Percentiles rank a stretch among this genome's conserved stretches.
Conservation (phyloP, 2,888 invertebrate species). For the Archips crataeganus region DNA sequence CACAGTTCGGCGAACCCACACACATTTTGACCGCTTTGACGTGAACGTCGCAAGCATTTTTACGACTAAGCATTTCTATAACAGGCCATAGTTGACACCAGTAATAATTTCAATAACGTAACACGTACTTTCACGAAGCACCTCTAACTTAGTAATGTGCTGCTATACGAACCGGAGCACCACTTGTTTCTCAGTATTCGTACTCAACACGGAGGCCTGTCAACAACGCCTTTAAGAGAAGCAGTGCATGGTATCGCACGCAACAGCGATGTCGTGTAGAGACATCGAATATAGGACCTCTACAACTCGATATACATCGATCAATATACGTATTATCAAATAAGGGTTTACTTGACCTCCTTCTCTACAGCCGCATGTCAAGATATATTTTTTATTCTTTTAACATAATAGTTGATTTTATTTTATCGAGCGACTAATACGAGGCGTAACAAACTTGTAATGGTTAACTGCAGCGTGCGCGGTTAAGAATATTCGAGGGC, state of each 20-base stretch:
- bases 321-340: background rate
- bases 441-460: too few relatives aligned
- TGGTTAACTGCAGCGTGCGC: too few relatives aligned
- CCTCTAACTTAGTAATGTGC: background rate
- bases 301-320: background rate
- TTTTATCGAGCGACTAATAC: too few relatives aligned
- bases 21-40: slow-evolving; percentile 38
- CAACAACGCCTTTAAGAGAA: slow-evolving; percentile 5
- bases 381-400: too few relatives aligned
- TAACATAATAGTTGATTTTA: too few relatives aligned
- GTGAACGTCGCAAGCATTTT: slow-evolving; percentile 49
- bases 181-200: slow-evolving; percentile 20
- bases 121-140: background rate
- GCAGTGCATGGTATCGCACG: background rate
- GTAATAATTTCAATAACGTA: slow-evolving; percentile 13
- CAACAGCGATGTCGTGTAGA: background rate
- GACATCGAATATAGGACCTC: background rate
- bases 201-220: background rate
- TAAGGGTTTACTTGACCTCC: background rate
- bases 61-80: slow-evolving; percentile 38
- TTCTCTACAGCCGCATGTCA: too few relatives aligned
- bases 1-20: slow-evolving; percentile 53
- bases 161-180: slow-evolving; percentile 7
- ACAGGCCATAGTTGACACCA: slow-evolving; percentile 12
- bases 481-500: too few relatives aligned